phyloP scores from a whole-genome alignment of 2,888 invertebrate species.

The Cerastoderma edule region DNA sequence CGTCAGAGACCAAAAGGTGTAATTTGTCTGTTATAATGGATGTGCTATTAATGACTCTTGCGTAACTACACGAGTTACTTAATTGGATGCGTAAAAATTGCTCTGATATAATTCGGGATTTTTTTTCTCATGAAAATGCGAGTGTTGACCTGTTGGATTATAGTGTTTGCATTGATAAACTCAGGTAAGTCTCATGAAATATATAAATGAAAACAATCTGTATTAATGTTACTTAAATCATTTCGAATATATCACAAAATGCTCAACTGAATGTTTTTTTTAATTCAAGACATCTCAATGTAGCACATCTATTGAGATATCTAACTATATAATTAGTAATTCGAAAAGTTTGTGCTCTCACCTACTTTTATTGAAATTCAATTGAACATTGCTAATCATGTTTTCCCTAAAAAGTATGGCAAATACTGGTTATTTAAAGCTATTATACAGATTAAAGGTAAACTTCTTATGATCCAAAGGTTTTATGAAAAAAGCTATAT shows the following conservation, averaged over 20 bases:
- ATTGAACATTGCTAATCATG: too few relatives aligned
- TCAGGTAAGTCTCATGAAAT: background rate
- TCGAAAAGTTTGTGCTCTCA: too few relatives aligned
- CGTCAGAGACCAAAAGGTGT: background rate
- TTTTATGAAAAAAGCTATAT: too few relatives aligned
- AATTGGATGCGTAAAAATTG: too few relatives aligned
- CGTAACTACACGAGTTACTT: background rate
- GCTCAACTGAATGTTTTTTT: background rate
- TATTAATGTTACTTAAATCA: background rate
- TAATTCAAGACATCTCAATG: background rate
- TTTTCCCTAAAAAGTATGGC: too few relatives aligned
- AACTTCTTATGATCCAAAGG: too few relatives aligned
- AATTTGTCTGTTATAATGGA: constrained; percentile 20
- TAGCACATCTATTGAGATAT: background rate
- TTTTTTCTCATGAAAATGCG: constrained; percentile 7
- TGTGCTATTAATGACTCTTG: constrained; percentile 3
- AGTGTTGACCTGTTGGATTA: background rate
- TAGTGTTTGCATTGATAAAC: background rate
- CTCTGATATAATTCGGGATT: too few relatives aligned
- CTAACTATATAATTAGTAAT: too few relatives aligned
- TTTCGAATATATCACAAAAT: background rate
- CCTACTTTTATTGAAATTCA: too few relatives aligned
- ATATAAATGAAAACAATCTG: background rate
- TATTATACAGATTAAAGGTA: too few relatives aligned
- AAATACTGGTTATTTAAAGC: too few relatives aligned